Percentiles rank a stretch among this genome's conserved stretches.
These are phyloP conservation scores for Aphrocallistes beatrix DNA, from an alignment of 37 sponge, comb jelly and placozoan genomes.

Conservation along the genomic window DNA sequence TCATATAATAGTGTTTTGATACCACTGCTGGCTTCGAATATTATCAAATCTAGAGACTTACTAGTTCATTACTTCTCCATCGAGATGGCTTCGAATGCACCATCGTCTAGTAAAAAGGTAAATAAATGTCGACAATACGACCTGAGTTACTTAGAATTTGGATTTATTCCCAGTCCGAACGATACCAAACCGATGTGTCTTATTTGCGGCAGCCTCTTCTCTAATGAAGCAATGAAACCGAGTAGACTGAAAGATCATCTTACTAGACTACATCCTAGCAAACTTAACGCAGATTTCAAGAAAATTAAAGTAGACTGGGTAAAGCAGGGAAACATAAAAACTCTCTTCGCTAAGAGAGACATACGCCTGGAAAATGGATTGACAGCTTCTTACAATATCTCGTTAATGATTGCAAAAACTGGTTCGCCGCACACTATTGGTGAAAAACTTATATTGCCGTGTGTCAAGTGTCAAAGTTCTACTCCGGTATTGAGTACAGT, in stretches of 20 bases:
- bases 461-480: not conserved
- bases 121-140: not conserved
- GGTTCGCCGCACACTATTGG: no score
- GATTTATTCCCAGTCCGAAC: not conserved
- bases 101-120: not conserved
- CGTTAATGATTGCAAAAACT: no score
- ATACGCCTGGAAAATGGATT: no score
- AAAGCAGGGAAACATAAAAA: not conserved
- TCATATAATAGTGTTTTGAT: not conserved
- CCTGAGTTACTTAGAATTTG: not conserved
- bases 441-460: no score
- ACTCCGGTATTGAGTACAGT: not conserved
- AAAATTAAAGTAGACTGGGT: not conserved
- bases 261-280: no score
- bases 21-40: not conserved
- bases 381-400: no score
- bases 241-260: no score
- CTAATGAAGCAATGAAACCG: no score
- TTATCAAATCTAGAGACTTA: not conserved
- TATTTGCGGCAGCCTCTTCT: not conserved
- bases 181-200: not conserved
- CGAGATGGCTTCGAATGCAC: not conserved
- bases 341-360: not conserved
- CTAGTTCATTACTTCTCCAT: not conserved
- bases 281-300: not conserved